Evolutionary conservation across 2,888 invertebrate genomes (phyloP).

Genomic region (Caenorhabditis virilis): DNA sequence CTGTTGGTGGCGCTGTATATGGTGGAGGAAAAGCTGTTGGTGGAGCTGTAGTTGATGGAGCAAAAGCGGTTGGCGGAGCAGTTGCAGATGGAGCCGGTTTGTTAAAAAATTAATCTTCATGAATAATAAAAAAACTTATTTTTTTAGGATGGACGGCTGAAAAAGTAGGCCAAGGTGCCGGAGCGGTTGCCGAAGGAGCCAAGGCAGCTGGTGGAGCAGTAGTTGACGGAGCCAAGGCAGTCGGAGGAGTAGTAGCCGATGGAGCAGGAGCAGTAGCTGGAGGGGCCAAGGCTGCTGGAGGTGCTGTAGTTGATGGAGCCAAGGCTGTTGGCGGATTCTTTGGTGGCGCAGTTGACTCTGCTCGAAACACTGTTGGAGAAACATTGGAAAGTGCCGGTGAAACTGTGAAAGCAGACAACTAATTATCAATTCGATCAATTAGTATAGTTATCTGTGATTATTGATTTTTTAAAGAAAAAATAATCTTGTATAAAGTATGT

Average conservation of each 20-base stretch:
- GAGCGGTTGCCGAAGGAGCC: conserved; percentile 2
- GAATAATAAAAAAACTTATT: no score
- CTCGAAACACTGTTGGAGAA: conserved; percentile 25
- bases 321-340: conserved; percentile 36
- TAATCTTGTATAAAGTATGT: no score
- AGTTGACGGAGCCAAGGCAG: conserved; percentile 4
- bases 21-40: conserved; percentile 12
- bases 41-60: conserved; percentile 23
- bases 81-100: conserved; percentile 15
- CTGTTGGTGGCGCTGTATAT: conserved; percentile 7
- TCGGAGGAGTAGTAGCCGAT: background rate
- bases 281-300: conserved; percentile 19
- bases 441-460: no score
- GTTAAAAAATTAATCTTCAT: conserved; percentile 21
- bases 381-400: conserved; percentile 1
- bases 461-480: no score
- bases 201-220: conserved; percentile 8
- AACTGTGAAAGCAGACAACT: background rate
- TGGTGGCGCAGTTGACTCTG: conserved; percentile 18
- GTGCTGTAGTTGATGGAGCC: conserved; percentile 21
- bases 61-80: conserved; percentile 35
- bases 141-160: no score
- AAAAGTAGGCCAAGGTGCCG: background rate
- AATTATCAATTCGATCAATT: no score
- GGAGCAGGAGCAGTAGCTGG: conserved; percentile 12